Conservation (phyloP, 2,888 invertebrate genomes). For the Eupithecia dodoneata region DNA sequence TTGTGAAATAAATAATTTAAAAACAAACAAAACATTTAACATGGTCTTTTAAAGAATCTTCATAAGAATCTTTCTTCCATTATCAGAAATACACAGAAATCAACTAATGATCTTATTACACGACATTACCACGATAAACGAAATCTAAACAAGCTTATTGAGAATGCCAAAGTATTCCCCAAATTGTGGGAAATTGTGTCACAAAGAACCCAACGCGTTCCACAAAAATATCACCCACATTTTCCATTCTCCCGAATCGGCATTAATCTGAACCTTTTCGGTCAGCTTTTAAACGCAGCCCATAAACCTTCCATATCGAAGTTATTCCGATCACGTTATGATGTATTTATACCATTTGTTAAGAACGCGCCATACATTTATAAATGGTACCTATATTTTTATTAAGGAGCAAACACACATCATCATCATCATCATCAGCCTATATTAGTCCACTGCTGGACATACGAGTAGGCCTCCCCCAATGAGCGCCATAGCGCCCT, state of each 20-base stretch:
- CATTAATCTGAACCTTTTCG: constrained; percentile 44
- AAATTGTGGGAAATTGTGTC: constrained; percentile 9
- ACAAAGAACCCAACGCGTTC: constrained; percentile 17
- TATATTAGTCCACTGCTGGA: too few species aligned
- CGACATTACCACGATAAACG: not conserved
- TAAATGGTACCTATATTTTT: constrained; percentile 17
- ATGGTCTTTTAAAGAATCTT: too few species aligned
- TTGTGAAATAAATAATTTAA: too few species aligned
- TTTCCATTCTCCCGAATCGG: constrained; percentile 30
- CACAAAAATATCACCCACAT: constrained; percentile 36
- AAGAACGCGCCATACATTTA: constrained; percentile 40
- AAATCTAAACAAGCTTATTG: not conserved
- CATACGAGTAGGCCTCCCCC: too few species aligned
- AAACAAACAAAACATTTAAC: too few species aligned
- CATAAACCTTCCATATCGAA: constrained; percentile 40
- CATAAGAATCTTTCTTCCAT: too few species aligned
- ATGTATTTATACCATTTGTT: constrained; percentile 45
- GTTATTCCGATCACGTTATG: constrained; percentile 41
- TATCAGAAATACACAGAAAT: not conserved
- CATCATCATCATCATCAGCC: too few species aligned
- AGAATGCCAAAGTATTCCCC: not conserved
- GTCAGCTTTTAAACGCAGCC: constrained; percentile 40
- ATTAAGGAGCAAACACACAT: not conserved
- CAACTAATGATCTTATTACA: not conserved
- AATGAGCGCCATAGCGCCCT: too few species aligned